Conservation (phyloP, 2,888 invertebrate genomes). For the Oeneis ivallda region DNA sequence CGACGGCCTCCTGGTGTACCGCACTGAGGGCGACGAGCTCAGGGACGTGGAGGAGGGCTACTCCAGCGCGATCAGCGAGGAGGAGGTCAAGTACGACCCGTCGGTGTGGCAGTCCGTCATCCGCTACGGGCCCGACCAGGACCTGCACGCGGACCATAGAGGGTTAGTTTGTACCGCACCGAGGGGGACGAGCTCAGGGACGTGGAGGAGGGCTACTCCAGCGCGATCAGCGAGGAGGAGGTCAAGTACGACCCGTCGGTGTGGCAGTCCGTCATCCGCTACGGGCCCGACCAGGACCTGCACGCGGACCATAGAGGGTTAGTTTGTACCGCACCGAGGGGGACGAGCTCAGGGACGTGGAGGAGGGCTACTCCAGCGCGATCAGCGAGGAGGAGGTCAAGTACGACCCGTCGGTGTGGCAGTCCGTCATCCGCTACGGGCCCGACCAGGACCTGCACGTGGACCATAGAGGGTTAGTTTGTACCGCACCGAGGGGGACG, state of each 20-base stretch:
- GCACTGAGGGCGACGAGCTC: conserved; percentile 63
- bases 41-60: conserved; percentile 81
- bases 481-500: conserved; percentile 68
- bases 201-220: conserved; percentile 84
- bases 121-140: conserved; percentile 80
- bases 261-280: conserved; percentile 87
- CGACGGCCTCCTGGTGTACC: conserved; percentile 81
- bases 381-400: conserved; percentile 89
- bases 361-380: conserved; percentile 86
- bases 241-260: conserved; percentile 85
- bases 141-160: conserved; percentile 69
- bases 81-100: conserved; percentile 86
- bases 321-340: conserved; percentile 63
- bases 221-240: conserved; percentile 89
- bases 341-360: conserved; percentile 62
- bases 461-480: conserved; percentile 76
- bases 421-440: conserved; percentile 85
- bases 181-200: conserved; percentile 66
- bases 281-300: conserved; percentile 77
- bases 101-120: conserved; percentile 87
- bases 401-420: conserved; percentile 86
- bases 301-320: conserved; percentile 81
- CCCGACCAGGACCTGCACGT: conserved; percentile 76
- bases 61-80: conserved; percentile 88
- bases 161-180: conserved; percentile 77